These are phyloP conservation scores for Hypotaenidia okinawae DNA, from an alignment of 2,797 vertebrate species.

Conservation along the genomic window DNA sequence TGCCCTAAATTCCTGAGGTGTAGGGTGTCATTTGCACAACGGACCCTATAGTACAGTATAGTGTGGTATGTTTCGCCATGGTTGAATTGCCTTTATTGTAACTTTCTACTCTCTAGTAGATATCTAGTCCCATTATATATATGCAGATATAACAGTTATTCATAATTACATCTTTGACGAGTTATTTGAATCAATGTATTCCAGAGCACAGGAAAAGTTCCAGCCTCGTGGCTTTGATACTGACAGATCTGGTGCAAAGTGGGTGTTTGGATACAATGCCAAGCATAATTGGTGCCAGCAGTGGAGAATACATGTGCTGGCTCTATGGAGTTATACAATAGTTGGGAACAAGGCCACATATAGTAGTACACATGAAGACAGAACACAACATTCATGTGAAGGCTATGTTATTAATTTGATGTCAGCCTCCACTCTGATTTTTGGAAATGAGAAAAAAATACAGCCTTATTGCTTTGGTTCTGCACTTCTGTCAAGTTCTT, in stretches of 20 bases:
- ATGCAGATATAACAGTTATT: slow-evolving; percentile 42
- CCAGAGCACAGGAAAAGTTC: slow-evolving; percentile 63
- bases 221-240: slow-evolving; percentile 61
- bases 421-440: neutral
- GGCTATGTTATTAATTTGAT: neutral
- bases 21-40: neutral
- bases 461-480: slow-evolving; percentile 43
- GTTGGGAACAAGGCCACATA: neutral
- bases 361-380: neutral
- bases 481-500: slow-evolving; percentile 61
- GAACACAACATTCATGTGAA: neutral
- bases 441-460: neutral
- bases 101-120: neutral
- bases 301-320: slow-evolving; percentile 42
- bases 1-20: neutral
- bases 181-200: slow-evolving; percentile 58
- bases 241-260: slow-evolving; percentile 70
- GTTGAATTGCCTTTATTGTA: neutral
- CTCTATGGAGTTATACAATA: slow-evolving; percentile 17
- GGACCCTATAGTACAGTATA: neutral
- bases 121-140: neutral
- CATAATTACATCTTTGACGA: slow-evolving; percentile 55
- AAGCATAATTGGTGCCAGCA: slow-evolving; percentile 59
- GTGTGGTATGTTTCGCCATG: neutral
- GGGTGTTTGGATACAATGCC: slow-evolving; percentile 69